Evolutionary conservation across 2,888 invertebrate genomes (phyloP).

Genomic region (Cerastis rubricosa): DNA sequence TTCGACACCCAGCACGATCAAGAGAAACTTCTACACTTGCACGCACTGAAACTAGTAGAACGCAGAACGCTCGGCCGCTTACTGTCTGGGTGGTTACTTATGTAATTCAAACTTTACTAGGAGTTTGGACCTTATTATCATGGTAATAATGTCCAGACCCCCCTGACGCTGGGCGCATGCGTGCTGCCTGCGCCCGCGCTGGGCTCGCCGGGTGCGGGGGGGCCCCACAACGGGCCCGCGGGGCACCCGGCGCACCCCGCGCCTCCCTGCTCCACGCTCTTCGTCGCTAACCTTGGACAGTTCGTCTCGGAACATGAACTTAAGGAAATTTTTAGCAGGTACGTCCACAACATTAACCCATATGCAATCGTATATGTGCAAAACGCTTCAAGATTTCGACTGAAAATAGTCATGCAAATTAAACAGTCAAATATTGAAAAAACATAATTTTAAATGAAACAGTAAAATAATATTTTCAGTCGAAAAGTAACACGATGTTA

Average conservation of each 20-base stretch:
- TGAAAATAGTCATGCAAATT: conserved; percentile 64
- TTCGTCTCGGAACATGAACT: conserved; percentile 99
- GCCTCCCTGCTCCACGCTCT: conserved; percentile 98
- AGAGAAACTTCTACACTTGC: conserved; percentile 6
- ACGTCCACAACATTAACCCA: conserved; percentile 55
- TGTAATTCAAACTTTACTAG: conserved; percentile 57
- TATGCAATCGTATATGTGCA: conserved; percentile 58
- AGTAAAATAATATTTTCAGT: conserved; percentile 73
- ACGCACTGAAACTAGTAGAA: conserved; percentile 33
- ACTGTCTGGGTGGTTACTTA: conserved; percentile 64
- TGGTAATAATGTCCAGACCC: conserved; percentile 80
- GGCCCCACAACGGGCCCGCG: conserved; percentile 91
- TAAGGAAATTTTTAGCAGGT: conserved; percentile 99
- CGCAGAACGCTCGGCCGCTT: conserved; percentile 72
- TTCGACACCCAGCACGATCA: not conserved
- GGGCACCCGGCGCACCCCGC: conserved; percentile 92
- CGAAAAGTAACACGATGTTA: conserved; percentile 75
- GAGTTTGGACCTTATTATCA: conserved; percentile 66
- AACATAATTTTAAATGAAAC: conserved; percentile 22
- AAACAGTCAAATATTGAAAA: conserved; percentile 17
- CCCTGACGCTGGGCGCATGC: conserved; percentile 93
- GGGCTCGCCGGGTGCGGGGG: conserved; percentile 96
- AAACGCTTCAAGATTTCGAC: conserved; percentile 70
- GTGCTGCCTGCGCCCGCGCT: conserved; percentile 98
- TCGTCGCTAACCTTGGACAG: conserved; percentile 99